Evolutionary conservation across 2,113 vertebrate species (phyloP).

Genomic region (Pteronura brasiliensis): DNA sequence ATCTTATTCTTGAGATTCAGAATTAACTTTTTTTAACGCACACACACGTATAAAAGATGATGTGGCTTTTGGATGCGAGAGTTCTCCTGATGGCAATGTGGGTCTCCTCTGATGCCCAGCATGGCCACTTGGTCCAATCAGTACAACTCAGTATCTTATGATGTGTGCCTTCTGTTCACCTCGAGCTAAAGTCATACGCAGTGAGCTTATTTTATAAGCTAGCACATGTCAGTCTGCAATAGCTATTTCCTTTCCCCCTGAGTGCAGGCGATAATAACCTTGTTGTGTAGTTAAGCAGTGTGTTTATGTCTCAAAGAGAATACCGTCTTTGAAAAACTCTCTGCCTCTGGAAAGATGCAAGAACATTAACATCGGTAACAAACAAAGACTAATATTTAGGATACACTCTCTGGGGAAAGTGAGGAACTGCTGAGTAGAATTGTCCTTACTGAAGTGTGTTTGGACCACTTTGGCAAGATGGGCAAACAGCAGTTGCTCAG

Average conservation of each 20-base stretch:
- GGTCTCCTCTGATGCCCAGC: slow-evolving; percentile 15
- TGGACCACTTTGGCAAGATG: slow-evolving; percentile 42
- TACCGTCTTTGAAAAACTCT: slow-evolving; percentile 52
- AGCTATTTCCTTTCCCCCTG: slow-evolving; percentile 42
- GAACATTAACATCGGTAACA: neutral
- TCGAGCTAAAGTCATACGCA: neutral
- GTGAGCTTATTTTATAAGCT: neutral
- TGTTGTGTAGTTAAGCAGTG: neutral
- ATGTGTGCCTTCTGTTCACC: slow-evolving; percentile 43
- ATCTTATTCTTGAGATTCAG: slow-evolving; percentile 41
- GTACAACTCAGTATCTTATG: neutral
- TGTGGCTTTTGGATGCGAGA: neutral
- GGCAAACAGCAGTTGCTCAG: neutral
- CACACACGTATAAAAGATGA: neutral
- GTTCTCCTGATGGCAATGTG: slow-evolving; percentile 6
- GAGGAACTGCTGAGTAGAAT: neutral
- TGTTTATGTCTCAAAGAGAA: slow-evolving; percentile 40
- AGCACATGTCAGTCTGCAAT: slow-evolving; percentile 7
- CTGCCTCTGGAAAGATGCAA: slow-evolving; percentile 49
- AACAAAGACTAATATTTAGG: neutral
- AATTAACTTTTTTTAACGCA: slow-evolving; percentile 39
- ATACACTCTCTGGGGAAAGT: neutral
- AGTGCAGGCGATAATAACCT: slow-evolving; percentile 36
- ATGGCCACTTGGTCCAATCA: neutral
- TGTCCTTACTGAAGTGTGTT: neutral